phyloP scores from a whole-genome alignment of 1,140 invertebrate species.

The Lepidurus arcticus region DNA sequence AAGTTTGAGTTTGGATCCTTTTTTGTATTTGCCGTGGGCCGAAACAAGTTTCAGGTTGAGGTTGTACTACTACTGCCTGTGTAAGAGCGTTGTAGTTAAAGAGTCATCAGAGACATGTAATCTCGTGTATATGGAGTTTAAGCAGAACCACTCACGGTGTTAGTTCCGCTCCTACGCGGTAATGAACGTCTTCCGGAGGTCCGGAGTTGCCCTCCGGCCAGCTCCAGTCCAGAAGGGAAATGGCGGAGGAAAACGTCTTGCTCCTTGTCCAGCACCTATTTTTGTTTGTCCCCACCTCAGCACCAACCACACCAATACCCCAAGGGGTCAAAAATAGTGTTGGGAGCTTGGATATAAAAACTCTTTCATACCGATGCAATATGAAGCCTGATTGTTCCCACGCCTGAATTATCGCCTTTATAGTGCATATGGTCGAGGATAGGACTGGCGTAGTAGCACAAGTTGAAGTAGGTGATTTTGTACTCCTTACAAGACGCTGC shows the following conservation, averaged over 20 bases:
- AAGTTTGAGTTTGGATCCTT: background rate
- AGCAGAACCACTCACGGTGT: constrained; percentile 20
- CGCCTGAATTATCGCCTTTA: background rate
- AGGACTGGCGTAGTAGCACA: too few species aligned
- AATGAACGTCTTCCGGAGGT: constrained; percentile 21
- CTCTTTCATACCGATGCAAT: background rate
- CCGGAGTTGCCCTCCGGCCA: background rate
- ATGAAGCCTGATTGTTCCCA: background rate
- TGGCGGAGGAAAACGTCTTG: background rate
- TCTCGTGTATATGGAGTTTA: constrained; percentile 15
- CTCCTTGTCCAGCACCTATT: background rate
- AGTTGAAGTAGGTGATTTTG: too few species aligned
- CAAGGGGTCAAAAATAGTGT: background rate
- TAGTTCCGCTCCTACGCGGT: constrained; percentile 20
- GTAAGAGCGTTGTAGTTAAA: background rate
- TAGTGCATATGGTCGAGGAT: too few species aligned
- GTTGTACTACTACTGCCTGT: background rate
- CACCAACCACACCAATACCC: background rate
- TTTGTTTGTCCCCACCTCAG: background rate
- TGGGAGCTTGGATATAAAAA: background rate
- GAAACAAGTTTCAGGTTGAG: background rate
- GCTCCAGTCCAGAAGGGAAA: background rate
- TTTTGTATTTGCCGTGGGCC: background rate
- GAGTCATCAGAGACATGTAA: constrained; percentile 18
- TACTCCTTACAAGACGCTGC: too few species aligned